phyloP scores from a whole-genome alignment of 64 coral and sea anemone genomes.

The Actinia tenebrosa region DNA sequence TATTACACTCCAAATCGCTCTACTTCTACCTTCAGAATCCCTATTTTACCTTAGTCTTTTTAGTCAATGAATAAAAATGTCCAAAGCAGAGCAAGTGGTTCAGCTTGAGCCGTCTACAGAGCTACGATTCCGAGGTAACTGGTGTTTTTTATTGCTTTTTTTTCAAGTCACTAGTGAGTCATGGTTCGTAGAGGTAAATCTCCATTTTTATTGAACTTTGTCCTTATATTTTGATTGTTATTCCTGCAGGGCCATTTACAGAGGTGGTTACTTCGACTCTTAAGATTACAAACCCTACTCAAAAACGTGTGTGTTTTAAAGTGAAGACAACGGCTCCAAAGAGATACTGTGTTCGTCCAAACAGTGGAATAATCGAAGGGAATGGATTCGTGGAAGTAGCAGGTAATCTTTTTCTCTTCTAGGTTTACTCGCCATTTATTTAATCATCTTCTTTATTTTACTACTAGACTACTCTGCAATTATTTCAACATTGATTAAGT shows the following conservation, averaged over 20 bases:
- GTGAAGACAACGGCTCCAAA: slow-evolving; percentile 98
- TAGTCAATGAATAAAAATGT: slow-evolving; percentile 84
- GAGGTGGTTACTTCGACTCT: slow-evolving; percentile 86
- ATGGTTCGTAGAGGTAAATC: background rate
- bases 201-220: background rate
- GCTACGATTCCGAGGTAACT: slow-evolving; percentile 79
- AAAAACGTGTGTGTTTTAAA: slow-evolving; percentile 93
- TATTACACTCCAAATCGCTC: slow-evolving; percentile 20
- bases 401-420: slow-evolving; percentile 40
- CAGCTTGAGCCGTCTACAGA: slow-evolving; percentile 86
- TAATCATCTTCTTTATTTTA: background rate
- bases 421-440: background rate
- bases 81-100: slow-evolving; percentile 83
- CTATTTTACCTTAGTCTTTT: slow-evolving; percentile 6
- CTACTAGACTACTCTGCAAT: no score
- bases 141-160: background rate
- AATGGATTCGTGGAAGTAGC: slow-evolving; percentile 82
- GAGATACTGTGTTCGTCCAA: slow-evolving; percentile 89
- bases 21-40: slow-evolving; percentile 41
- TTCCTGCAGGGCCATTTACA: slow-evolving; percentile 79
- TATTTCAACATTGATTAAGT: no score
- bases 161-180: background rate
- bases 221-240: slow-evolving; percentile 11
- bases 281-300: slow-evolving; percentile 83
- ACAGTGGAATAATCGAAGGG: slow-evolving; percentile 84